Base-by-base conservation (phyloP, 2,113 vertebrate genomes). In the Notiomystis cincta region DNA sequence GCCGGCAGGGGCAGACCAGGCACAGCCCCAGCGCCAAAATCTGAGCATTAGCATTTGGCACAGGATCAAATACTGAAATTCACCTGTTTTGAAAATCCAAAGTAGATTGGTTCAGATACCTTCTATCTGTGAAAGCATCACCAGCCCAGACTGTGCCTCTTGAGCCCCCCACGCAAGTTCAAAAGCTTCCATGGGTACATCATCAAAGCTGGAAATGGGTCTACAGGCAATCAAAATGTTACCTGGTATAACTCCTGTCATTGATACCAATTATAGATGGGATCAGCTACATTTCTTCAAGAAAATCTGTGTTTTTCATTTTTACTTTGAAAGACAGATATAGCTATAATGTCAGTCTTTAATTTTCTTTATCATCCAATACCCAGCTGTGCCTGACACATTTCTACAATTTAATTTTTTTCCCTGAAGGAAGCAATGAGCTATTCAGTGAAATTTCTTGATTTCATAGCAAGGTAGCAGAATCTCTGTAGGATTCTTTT, bases 41-140 rank as follows among this genome's bases (percentile, higher is more conserved):
- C 12, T 18, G 28, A 7, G 25, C 10, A 2, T 2, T 3, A 40
- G 10, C 6, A 13, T 23, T 37, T 45, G 23, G 23, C 21, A 57
- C 17, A 18, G 54, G 53, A 58, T 7, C 28, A 65, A 66, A 37
- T 10, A 8, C 3, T 15, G 30, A 50, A 30, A 5, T 4, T 7
- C 22, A 3, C 19, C 37, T n/a, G 6, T 18, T 50, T 24, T 45
- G 51, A 71, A 76, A 71, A 60, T 14, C 35, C 33, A 10, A 10
- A 3, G 9, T 9, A 27, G 33, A 5, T 8, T 27, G 18, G 17
- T 17, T 50, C 25, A 31, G 10, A 15, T 54, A 7, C 24, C 8
- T 48, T 33, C 22, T 37, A 0, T 37, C 12, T 2, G 3, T 0
- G 0, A 24, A 51, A 66, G 7, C 16, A 56, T 14, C 9, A 3